Evolutionary conservation across 2,113 vertebrate species (phyloP).

Genomic region (Butorides virescens): DNA sequence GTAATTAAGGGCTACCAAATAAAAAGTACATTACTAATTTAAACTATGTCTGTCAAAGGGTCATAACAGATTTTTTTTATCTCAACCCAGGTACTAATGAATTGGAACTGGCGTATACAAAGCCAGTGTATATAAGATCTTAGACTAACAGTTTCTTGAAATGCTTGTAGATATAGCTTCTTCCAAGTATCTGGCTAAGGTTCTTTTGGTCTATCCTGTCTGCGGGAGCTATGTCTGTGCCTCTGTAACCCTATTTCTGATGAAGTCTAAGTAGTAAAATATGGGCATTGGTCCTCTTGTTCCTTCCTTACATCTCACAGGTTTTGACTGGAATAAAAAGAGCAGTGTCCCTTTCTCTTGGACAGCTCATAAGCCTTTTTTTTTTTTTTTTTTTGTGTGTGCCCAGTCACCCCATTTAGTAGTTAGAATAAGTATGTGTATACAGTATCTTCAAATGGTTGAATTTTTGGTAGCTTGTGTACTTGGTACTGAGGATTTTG

Average conservation of each 20-base stretch:
- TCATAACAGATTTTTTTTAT: neutral
- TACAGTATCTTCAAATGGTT: neutral
- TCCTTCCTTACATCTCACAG: neutral
- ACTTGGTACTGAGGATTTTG: neutral
- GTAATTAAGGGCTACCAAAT: neutral
- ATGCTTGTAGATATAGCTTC: neutral
- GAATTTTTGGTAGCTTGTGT: neutral
- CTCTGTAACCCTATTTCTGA: neutral
- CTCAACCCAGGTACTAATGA: neutral
- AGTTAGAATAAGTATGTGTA: neutral
- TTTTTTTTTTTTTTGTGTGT: neutral
- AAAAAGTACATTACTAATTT: neutral
- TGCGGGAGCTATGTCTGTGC: neutral
- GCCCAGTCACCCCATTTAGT: neutral
- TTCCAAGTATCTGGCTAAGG: neutral
- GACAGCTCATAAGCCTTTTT: neutral
- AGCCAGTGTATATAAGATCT: neutral
- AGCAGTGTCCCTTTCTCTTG: neutral
- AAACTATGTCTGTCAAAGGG: neutral
- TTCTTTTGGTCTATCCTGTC: neutral
- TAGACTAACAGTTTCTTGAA: neutral
- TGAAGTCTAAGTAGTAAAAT: neutral
- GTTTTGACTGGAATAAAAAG: neutral
- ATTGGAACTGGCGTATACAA: neutral
- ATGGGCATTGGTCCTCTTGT: rapidly evolving